These are phyloP conservation scores for Uropetala carovei DNA, from an alignment of 2,888 invertebrate species.

Conservation along the genomic window DNA sequence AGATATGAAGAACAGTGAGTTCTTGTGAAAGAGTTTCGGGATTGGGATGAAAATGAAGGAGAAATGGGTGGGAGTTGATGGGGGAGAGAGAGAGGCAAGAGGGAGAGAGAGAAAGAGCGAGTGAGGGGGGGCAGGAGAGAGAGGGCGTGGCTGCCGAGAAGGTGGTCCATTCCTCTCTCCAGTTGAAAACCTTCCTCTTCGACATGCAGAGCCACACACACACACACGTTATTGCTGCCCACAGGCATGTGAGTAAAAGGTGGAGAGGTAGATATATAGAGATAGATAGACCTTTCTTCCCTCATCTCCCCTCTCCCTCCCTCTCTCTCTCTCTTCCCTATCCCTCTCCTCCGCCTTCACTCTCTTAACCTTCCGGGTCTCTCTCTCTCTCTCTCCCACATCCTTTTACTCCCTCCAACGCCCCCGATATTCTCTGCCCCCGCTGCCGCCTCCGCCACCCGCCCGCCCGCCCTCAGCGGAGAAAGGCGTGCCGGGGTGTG, in stretches of 20 bases:
- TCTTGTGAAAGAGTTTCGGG: constrained; percentile 19
- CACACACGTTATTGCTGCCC: not conserved
- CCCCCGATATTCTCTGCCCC: too few relatives aligned
- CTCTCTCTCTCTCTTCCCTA: too few relatives aligned
- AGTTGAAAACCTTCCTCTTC: not conserved
- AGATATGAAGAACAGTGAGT: constrained; percentile 22
- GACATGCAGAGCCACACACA: not conserved
- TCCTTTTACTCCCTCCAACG: too few relatives aligned
- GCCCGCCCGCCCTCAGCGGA: not conserved
- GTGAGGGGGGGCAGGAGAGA: not conserved
- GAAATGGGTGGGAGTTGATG: not conserved
- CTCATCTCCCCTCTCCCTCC: not conserved
- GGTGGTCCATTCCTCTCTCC: constrained; percentile 13
- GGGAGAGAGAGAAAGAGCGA: not conserved
- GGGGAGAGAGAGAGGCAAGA: not conserved
- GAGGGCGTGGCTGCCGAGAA: constrained; percentile 4
- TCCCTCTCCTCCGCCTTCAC: too few relatives aligned
- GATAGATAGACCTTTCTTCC: not conserved
- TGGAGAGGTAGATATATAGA: not conserved
- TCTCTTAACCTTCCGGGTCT: not conserved
- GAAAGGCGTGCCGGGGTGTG: not conserved
- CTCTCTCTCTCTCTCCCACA: not conserved
- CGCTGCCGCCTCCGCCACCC: not conserved
- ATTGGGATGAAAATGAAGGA: not conserved
- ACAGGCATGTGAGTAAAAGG: not conserved